Conservation (phyloP, 2,888 invertebrate genomes). For the Mesorhabditis sp. region DNA sequence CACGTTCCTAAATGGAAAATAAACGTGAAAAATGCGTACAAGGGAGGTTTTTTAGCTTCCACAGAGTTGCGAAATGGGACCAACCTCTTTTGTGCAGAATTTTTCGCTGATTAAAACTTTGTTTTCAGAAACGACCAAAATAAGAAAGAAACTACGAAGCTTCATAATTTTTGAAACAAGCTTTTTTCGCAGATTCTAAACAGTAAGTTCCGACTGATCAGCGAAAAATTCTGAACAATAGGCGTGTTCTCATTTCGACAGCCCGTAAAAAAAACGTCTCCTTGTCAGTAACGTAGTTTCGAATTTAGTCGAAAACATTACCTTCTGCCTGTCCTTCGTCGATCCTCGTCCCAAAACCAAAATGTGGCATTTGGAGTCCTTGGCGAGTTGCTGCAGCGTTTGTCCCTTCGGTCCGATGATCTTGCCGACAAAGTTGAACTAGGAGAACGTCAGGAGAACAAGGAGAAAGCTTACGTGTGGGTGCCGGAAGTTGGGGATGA, state of each 20-base stretch:
- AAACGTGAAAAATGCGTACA: too few species aligned
- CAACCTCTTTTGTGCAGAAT: too few species aligned
- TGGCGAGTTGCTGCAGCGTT: conserved; percentile 54
- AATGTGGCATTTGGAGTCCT: conserved; percentile 55
- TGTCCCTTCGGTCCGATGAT: conserved; percentile 57
- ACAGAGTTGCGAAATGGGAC: too few species aligned
- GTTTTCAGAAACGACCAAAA: too few species aligned
- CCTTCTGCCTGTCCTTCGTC: conserved; percentile 54
- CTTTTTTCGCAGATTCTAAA: too few species aligned
- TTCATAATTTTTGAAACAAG: too few species aligned
- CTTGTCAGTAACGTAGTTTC: not conserved
- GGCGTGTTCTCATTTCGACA: not conserved
- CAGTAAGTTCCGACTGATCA: too few species aligned
- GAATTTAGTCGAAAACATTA: conserved; percentile 10
- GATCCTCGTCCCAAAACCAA: conserved; percentile 57
- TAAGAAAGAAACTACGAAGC: too few species aligned
- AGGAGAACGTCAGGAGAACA: conserved; percentile 15
- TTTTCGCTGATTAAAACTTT: too few species aligned
- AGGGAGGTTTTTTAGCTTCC: too few species aligned
- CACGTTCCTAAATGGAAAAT: conserved; percentile 36
- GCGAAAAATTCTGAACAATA: not conserved
- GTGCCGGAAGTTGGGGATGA: conserved; percentile 55
- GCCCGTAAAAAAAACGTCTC: not conserved
- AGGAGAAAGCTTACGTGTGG: conserved; percentile 39
- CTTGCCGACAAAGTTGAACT: conserved; percentile 59